These are phyloP conservation scores for Oryzias sinensis DNA, from an alignment of 2,797 vertebrate species.

Conservation along the genomic window DNA sequence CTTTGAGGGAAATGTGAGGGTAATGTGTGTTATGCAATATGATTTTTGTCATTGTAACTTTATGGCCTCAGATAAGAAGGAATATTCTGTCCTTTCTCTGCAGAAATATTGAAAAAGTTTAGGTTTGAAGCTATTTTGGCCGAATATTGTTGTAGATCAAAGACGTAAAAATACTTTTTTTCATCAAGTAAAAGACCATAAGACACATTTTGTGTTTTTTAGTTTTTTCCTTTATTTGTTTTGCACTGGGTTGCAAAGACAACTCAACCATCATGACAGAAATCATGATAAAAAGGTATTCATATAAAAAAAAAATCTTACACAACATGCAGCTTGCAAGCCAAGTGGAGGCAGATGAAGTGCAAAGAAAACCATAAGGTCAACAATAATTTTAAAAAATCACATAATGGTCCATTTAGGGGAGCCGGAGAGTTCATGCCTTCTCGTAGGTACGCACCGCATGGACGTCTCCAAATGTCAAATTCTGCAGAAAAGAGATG, in stretches of 20 bases:
- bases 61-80: too few species aligned
- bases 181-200: too few species aligned
- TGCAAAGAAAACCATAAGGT: conserved; percentile 68
- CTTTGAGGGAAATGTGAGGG: too few species aligned
- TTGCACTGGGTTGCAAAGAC: conserved; percentile 57
- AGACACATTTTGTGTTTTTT: conserved; percentile 11
- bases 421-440: conserved; percentile 72
- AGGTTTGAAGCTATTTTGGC: too few species aligned
- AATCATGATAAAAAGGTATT: conserved; percentile 31
- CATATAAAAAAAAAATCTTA: conserved; percentile 64
- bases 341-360: conserved; percentile 52
- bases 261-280: conserved; percentile 55
- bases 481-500: conserved; percentile 75
- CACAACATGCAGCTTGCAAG: conserved; percentile 61
- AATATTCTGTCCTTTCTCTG: too few species aligned
- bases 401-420: conserved; percentile 48
- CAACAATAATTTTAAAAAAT: conserved; percentile 56
- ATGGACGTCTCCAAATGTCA: conserved; percentile 86
- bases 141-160: too few species aligned
- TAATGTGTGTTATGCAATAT: too few species aligned
- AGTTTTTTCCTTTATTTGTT: conserved; percentile 59
- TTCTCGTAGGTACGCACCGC: conserved; percentile 93
- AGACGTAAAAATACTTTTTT: too few species aligned
- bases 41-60: too few species aligned
- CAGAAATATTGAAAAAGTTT: too few species aligned